Base-by-base conservation (phyloP, 2,797 vertebrate species). In the Coranthus polyacanthus region DNA sequence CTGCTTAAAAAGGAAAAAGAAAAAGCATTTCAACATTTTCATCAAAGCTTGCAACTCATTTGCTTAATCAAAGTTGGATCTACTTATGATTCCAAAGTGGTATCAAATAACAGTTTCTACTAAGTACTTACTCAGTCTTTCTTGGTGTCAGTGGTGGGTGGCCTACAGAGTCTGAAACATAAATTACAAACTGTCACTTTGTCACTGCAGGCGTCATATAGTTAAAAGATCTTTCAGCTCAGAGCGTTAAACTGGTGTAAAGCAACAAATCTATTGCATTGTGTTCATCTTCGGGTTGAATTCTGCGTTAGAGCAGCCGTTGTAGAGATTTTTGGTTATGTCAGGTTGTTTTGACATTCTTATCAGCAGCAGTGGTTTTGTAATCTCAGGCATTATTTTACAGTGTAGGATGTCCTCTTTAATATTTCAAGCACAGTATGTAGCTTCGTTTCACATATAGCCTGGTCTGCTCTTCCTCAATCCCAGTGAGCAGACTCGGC, bases 351-450 rank as follows among this genome's bases (percentile, higher is more conserved):
- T 49, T 75, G 37, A 67, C 24, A 64, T 72, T 76, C 44, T 26
- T 66, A 11, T 29, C 46, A 59, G 57, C 59, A 70, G 44, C 63
- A 58, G 12, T 57, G 6, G 22, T 29, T 29, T 21, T 26, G 18
- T 56, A 56, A 39, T 64, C 82, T 34, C 54, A 56, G 69, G 64
- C 73, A 54, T 20, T 63, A 52, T 84, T 84, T 82, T 77, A 77
- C 68, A 24, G 53, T 53, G 37, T 32, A 38, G 59, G 56, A 72
- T 56, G 74, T 78, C 71, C 32, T 72, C 18, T 44, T 5, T 24
- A 56, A 43, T 67, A 53, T 53, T 29, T 26, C 15, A 51, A 53
- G 22, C 57, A 38, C 56, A 9, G 15, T n/a, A n/a, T n/a, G n/a
- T 54, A 42, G 21, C 59, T 78, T 69, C 36, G 44, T 71, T 76